A percentile compares a stretch with the other conserved stretches of the same genome.
Evolutionary conservation across 2,113 vertebrate genomes (phyloP).

Genomic region (Calidris pygmaea): DNA sequence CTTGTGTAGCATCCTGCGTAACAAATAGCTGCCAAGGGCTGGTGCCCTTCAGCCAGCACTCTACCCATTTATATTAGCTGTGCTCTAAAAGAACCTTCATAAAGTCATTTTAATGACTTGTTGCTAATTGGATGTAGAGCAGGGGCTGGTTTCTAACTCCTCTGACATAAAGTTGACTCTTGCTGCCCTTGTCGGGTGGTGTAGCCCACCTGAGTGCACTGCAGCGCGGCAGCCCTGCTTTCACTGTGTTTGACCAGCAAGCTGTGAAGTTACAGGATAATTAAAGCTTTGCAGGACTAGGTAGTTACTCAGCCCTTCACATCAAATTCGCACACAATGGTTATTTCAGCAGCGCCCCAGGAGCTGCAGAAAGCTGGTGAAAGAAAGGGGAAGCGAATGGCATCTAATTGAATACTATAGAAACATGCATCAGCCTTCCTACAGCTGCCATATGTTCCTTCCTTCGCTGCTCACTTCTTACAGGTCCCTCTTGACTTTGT

Average conservation of each 20-base stretch:
- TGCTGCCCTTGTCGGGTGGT: background rate
- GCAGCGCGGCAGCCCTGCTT: background rate
- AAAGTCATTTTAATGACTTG: background rate
- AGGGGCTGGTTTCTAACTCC: background rate
- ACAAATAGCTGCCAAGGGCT: background rate
- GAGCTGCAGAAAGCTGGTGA: background rate
- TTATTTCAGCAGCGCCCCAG: background rate
- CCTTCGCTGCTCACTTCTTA: background rate
- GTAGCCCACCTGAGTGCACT: background rate
- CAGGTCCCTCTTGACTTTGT: background rate
- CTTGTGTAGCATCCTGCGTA: background rate
- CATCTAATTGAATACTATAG: background rate
- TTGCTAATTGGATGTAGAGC: background rate
- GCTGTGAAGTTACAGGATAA: background rate
- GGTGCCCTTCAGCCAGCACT: background rate
- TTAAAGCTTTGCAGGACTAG: background rate
- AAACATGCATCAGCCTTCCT: background rate
- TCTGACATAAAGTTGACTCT: background rate
- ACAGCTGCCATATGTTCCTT: constrained; percentile 13
- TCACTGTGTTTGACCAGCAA: background rate
- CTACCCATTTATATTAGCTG: background rate
- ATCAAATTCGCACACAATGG: background rate
- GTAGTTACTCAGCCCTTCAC: background rate
- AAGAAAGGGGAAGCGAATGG: background rate
- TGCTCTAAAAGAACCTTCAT: background rate